Evolutionary conservation across 2,113 vertebrate species (phyloP), one percentile per base, ranked within the genome.

Genomic region (Chlamydotis undulata): DNA sequence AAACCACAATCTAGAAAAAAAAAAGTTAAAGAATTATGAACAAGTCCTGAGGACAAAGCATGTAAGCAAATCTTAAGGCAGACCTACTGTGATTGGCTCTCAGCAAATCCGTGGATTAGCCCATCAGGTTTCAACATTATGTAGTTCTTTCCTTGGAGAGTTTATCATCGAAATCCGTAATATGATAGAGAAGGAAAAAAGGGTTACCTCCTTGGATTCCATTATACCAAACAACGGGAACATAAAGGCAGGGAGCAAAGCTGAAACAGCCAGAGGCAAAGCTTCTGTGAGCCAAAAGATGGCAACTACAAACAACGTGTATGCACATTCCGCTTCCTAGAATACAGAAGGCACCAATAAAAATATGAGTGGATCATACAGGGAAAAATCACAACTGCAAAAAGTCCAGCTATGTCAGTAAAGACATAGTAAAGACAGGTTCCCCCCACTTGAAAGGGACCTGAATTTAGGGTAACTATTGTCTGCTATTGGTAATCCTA

Each of bases 201-300:
- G 19, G 41, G 52, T 96, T 98, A 99, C 99, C 49, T 92, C 3
- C n/a, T 98, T 98, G 11, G 99, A 99, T 93, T 87, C 61, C 98
- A 99, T 98, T 96, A 99, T 98, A 75, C 99, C 99, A 57, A 99
- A 98, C 43, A 98, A 33, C 0, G 99, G 99, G 65, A 99, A 99
- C 97, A 99, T 98, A 68, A 99, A 89, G 12, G 98, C 99, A 15
- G 99, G 99, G 11, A 99, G 95, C 93, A 99, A 96, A 82, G 99
- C 99, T 6, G 99, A 99, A 57, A 99, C 96, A 39, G 98, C 98
- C 92, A 99, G 97, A 11, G 99, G 99, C 85, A 99, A 89, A 55
- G 98, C 98, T 97, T 99, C 99, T 3, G 98, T 99, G 49, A 99
- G 97, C 99, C 99, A 99, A 97, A 98, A 98, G 22, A 98, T 91